These are phyloP conservation scores for Melanophora roralis DNA, from an alignment of 2,888 invertebrate genomes.

Conservation along the genomic window DNA sequence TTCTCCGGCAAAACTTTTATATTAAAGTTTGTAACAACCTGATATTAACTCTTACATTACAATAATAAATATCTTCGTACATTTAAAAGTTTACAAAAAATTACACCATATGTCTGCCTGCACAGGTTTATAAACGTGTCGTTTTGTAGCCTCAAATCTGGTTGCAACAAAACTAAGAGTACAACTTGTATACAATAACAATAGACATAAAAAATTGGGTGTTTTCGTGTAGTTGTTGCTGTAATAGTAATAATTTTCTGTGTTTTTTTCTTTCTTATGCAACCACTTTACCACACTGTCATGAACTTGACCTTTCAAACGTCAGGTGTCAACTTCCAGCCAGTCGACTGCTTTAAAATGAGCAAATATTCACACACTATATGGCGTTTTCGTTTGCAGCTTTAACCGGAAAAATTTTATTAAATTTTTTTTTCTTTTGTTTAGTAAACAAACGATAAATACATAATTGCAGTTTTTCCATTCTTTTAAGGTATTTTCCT, in stretches of 20 bases:
- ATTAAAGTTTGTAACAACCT: too few species aligned
- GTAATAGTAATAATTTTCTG: slow-evolving; percentile 6
- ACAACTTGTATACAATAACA: too few species aligned
- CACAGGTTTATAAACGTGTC: too few species aligned
- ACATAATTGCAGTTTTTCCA: not conserved
- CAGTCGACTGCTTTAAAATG: slow-evolving; percentile 12
- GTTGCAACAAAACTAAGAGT: too few species aligned
- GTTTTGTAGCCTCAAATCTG: too few species aligned
- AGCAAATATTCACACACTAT: slow-evolving; percentile 16
- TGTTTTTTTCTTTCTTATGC: not conserved
- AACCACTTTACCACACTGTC: slow-evolving; percentile 39
- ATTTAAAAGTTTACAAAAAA: too few species aligned
- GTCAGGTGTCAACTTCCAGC: slow-evolving; percentile 56
- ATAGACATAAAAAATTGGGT: too few species aligned
- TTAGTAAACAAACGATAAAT: slow-evolving; percentile 34
- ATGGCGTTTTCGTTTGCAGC: slow-evolving; percentile 33
- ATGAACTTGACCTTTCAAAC: slow-evolving; percentile 62
- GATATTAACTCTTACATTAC: too few species aligned
- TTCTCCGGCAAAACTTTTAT: too few species aligned
- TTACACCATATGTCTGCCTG: too few species aligned
- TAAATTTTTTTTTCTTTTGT: slow-evolving; percentile 10
- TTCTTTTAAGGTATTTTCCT: not conserved
- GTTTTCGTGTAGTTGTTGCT: not conserved
- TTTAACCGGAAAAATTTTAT: slow-evolving; percentile 15
- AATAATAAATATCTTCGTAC: too few species aligned